A percentile compares a stretch with the other conserved stretches of the same genome.
These are phyloP conservation scores for Aleiodes leptofemur DNA, from an alignment of 2,888 invertebrate genomes.

Conservation along the genomic window DNA sequence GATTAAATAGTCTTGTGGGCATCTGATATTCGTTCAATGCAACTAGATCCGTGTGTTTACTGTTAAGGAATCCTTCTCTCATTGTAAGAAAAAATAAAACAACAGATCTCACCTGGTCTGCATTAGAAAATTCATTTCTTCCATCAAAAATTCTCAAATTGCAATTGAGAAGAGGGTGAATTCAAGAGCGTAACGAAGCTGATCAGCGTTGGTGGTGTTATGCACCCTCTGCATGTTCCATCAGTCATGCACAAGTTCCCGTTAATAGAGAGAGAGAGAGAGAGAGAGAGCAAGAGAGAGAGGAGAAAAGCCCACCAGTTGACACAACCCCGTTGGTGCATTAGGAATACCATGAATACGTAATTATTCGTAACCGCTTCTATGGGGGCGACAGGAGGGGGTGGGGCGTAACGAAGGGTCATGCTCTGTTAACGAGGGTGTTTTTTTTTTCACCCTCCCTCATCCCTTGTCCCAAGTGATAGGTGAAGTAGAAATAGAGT, in stretches of 20 bases:
- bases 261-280: neutral
- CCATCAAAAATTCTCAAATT: too few species aligned
- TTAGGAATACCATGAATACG: conserved; percentile 65
- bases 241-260: too few species aligned
- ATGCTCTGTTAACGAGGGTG: conserved; percentile 67
- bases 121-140: too few species aligned
- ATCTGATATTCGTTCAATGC: too few species aligned
- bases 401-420: conserved; percentile 62
- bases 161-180: neutral
- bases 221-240: conserved; percentile 7
- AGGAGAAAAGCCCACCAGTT: conserved; percentile 1
- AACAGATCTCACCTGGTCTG: too few species aligned
- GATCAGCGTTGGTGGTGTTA: conserved; percentile 26
- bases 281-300: neutral
- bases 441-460: conserved; percentile 56
- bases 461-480: conserved; percentile 33
- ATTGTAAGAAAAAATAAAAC: too few species aligned
- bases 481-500: conserved; percentile 35
- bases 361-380: conserved; percentile 69
- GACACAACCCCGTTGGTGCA: conserved; percentile 59
- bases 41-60: too few species aligned
- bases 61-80: too few species aligned
- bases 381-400: conserved; percentile 29
- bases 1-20: too few species aligned
- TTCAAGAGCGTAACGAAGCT: conserved; percentile 38